A percentile compares a stretch with the other conserved stretches of the same genome.
Conservation (phyloP, 2,113 vertebrate genomes). For the Percina caprodes region DNA sequence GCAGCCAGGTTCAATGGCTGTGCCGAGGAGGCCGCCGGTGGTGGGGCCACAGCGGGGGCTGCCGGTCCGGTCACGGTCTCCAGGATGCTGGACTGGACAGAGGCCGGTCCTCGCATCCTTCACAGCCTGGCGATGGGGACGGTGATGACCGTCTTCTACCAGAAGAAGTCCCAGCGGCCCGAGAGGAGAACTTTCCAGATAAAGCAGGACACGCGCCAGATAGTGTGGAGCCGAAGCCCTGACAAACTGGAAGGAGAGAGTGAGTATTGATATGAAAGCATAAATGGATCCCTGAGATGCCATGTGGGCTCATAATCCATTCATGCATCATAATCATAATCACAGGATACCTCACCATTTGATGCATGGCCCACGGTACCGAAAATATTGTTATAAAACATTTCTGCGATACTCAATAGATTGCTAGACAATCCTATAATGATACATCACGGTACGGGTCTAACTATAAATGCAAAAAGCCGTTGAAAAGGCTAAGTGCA, state of each 20-base stretch:
- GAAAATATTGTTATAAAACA: too few species aligned
- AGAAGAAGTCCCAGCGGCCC: conserved; percentile 90
- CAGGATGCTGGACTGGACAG: conserved; percentile 77
- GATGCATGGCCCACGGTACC: too few species aligned
- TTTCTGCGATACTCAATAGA: too few species aligned
- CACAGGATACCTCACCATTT: too few species aligned
- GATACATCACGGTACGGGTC: too few species aligned
- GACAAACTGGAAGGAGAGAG: conserved; percentile 88
- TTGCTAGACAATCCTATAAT: too few species aligned
- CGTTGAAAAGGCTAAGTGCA: too few species aligned
- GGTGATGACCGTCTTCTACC: conserved; percentile 89
- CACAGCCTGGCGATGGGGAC: conserved; percentile 88
- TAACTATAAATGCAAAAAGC: too few species aligned
- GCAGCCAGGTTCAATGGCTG: conserved; percentile 87
- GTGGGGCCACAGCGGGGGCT: conserved; percentile 26
- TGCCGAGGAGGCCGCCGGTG: conserved; percentile 73
- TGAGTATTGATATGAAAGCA: conserved; percentile 72
- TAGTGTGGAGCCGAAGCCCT: conserved; percentile 86
- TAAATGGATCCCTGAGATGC: neutral
- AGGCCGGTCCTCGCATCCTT: conserved; percentile 83
- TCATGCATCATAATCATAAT: too few species aligned
- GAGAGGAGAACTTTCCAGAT: conserved; percentile 90
- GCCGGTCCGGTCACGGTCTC: conserved; percentile 56
- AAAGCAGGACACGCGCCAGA: conserved; percentile 84
- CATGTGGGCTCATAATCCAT: neutral